Evolutionary conservation across 2,797 vertebrate species (phyloP).

Genomic region (Potorous gilbertii): DNA sequence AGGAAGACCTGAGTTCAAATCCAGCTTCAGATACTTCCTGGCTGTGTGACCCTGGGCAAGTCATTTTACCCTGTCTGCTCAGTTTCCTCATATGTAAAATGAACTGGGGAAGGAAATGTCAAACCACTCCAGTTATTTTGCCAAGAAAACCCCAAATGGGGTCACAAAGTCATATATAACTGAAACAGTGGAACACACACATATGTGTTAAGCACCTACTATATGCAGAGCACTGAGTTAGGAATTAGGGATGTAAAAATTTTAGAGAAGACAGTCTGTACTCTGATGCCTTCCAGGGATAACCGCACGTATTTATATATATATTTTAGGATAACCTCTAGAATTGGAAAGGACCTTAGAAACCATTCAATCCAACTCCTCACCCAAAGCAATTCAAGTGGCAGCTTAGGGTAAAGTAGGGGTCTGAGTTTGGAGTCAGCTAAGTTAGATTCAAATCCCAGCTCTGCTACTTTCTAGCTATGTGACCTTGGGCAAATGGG

Average conservation of each 20-base stretch:
- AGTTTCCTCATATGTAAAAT: background rate
- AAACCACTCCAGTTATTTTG: background rate
- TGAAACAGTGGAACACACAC: background rate
- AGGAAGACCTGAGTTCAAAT: background rate
- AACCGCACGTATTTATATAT: background rate
- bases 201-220: background rate
- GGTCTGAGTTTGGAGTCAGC: background rate
- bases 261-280: background rate
- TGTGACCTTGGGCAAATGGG: background rate
- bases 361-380: background rate
- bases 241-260: background rate
- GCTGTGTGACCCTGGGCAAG: background rate
- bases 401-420: background rate
- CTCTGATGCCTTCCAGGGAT: background rate
- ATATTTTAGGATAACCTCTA: background rate
- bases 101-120: background rate
- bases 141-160: background rate
- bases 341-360: background rate
- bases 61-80: background rate
- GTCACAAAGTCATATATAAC: background rate
- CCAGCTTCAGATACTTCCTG: background rate
- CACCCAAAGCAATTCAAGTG: background rate
- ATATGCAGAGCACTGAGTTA: background rate
- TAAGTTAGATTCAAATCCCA: background rate
- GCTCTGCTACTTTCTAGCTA: background rate